Evolutionary conservation across 2,113 vertebrate genomes (phyloP), one percentile per base, ranked within the genome.

Genomic region (Colaptes auratus): DNA sequence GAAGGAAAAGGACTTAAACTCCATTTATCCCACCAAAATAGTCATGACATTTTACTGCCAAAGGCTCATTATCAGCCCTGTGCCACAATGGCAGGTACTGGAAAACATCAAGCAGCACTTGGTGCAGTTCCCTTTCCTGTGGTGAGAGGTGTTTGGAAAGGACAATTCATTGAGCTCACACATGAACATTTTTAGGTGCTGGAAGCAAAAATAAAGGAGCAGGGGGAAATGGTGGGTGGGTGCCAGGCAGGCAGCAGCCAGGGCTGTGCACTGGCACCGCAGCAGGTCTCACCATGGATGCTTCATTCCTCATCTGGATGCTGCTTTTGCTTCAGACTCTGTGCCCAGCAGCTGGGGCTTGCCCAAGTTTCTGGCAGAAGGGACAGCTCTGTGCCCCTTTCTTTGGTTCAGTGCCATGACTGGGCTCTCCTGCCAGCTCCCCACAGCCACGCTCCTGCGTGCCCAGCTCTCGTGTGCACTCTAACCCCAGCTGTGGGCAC

Each of bases 111-210:
- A 56, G 23, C 10, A 61, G 42, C n/a, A 12, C 33, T 90, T 95
- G 4, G 18, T 36, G 50, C 17, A 50, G 17, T 56, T 69, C 28
- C 30, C 58, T 84, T 31, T 92, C 39, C 50, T 31, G 71, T 48
- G 55, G 30, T 46, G 48, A 56, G 58, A 90, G 66, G 14, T 58
- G n/a, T 86, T 94, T 94, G 85, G 91, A 93, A 86, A 76, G 55
- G 65, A 65, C 46, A 70, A 28, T 42, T 69, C 81, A 77, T 64
- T 78, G 93, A 83, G 86, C 58, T 76, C 52, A 36, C 36, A 28
- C 58, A 50, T 67, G 58, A 69, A 86, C 48, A 44, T 35, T 63
- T 82, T 55, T 20, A 76, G 82, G 59, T 69, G 88, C 69, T 91
- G 83, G 66, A 88, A 65, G 36, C 33, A 33, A 72, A 89, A 88